These are phyloP conservation scores for Sarcophaga variegata DNA, from an alignment of 2,888 invertebrate species.

Conservation along the genomic window DNA sequence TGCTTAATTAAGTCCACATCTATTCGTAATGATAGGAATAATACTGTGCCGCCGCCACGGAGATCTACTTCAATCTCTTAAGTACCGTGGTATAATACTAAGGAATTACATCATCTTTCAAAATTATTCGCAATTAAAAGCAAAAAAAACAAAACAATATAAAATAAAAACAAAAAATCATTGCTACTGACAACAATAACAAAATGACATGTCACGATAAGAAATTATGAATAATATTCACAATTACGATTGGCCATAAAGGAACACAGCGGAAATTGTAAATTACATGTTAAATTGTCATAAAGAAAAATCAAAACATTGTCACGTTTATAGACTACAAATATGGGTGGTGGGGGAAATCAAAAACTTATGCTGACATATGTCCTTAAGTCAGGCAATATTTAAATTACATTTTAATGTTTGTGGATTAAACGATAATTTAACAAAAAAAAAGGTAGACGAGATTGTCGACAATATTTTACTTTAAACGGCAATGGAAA, in stretches of 20 bases:
- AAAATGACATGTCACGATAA: conserved; percentile 33
- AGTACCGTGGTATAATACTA: too few species aligned
- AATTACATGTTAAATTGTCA: conserved; percentile 16
- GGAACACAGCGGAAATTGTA: conserved; percentile 6
- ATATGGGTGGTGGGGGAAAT: neutral
- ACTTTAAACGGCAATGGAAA: neutral
- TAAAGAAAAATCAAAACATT: conserved; percentile 40
- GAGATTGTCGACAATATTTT: neutral
- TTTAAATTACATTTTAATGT: conserved; percentile 45
- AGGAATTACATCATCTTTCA: too few species aligned
- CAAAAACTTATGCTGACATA: conserved; percentile 4
- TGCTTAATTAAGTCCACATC: too few species aligned
- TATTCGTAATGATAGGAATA: too few species aligned
- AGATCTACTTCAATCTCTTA: too few species aligned
- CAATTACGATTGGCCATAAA: conserved; percentile 7
- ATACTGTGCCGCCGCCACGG: too few species aligned
- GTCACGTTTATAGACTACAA: conserved; percentile 37
- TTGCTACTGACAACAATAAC: conserved; percentile 1
- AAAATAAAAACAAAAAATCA: too few species aligned
- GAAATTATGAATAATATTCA: conserved; percentile 20
- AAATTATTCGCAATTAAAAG: too few species aligned
- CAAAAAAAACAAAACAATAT: too few species aligned
- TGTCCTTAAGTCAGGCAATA: conserved; percentile 30
- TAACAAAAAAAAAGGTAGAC: neutral
- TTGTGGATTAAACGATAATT: conserved; percentile 44